Evolutionary conservation across 2,797 vertebrate genomes (phyloP), one percentile per base, ranked within the genome.

Genomic region (Periophthalmus magnuspinnatus): DNA sequence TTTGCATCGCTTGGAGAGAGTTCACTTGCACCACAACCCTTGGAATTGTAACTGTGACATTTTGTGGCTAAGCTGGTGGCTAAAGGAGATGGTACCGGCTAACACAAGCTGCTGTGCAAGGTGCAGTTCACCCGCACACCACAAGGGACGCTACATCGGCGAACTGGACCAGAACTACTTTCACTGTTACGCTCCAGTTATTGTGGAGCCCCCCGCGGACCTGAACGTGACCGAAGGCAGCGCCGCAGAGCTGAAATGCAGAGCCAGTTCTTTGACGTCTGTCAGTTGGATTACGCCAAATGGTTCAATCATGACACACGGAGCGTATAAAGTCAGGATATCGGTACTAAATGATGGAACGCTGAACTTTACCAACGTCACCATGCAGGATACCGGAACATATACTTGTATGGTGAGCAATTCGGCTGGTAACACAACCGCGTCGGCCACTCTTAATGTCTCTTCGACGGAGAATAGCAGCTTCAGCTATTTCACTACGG

Each of bases 11-110:
- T 92, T 99, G 68, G 97, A 99, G 92, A 93, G 98, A 90, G 98
- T 99, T 83, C 97, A 99, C 85, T 91, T 99, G 80, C 98, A 99
- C 79, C 98, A 99, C 92, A 99, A 99, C 86, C 97, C 97, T 24
- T 99, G 98, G 98, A 99, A 98, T 91, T 99, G 98, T 93, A 98
- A 99, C 88, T 99, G 98, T 85, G 98, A 99, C 81, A 99, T 99
- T 70, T 94, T 99, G 76, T 99, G 98, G 98, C 95, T 99, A 59
- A 99, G 97, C 88, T 99, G 98, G 98, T 99, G 98, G 98, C 95
- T 99, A 65, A 98, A 99, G 86, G 98, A 99, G 88, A 99, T 98
- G 93, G 97, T 98, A 21, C 97, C 97, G 16, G 97, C 97, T 57
- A 99, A 99, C 77, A 99, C 97, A 55, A 98, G 97, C 79, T 99